These are phyloP conservation scores for Lasius fuliginosus DNA, from an alignment of 2,888 invertebrate genomes.

Conservation along the genomic window DNA sequence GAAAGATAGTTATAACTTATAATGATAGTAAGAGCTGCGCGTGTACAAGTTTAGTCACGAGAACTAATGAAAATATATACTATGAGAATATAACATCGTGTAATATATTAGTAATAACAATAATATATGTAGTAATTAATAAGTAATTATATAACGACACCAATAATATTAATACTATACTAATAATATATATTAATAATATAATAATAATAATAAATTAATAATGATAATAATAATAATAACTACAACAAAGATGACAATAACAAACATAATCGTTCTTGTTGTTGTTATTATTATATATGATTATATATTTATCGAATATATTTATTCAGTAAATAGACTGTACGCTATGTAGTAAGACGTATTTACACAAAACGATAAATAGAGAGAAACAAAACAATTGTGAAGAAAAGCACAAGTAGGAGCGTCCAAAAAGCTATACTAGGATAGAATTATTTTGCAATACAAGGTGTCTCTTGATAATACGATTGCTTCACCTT, in stretches of 20 bases:
- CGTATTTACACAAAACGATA: conserved; percentile 20
- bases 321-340: conserved; percentile 83
- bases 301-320: conserved; percentile 85
- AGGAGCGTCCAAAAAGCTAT: neutral
- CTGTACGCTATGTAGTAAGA: conserved; percentile 23
- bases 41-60: conserved; percentile 67
- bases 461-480: neutral
- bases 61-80: conserved; percentile 46
- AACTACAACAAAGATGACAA: conserved; percentile 28
- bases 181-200: conserved; percentile 60
- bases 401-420: conserved; percentile 25
- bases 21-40: conserved; percentile 36
- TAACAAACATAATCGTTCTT: conserved; percentile 30
- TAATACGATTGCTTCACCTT: conserved; percentile 1
- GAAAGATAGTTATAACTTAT: neutral
- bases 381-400: conserved; percentile 60
- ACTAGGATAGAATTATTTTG: conserved; percentile 1
- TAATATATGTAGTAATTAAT: conserved; percentile 18
- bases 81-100: conserved; percentile 19
- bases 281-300: conserved; percentile 78
- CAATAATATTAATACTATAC: conserved; percentile 59
- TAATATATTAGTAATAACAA: conserved; percentile 42
- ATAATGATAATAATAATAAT: conserved; percentile 73
- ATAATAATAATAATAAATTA: conserved; percentile 65
- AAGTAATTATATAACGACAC: conserved; percentile 53